Evolutionary conservation across 2,113 vertebrate species (phyloP).

Genomic region (Chitala chitala): DNA sequence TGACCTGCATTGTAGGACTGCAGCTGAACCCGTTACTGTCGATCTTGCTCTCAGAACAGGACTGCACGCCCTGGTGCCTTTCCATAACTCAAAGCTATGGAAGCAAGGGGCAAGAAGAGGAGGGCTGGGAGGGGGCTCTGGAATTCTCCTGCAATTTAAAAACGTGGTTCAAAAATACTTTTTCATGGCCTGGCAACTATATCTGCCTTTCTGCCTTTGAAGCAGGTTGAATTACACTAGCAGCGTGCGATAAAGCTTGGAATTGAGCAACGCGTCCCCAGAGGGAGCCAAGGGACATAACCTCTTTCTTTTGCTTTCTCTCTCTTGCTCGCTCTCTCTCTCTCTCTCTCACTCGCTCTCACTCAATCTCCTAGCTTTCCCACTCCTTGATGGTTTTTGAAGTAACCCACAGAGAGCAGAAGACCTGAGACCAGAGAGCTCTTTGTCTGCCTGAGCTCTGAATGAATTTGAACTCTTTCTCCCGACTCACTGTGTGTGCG

Average conservation of each 20-base stretch:
- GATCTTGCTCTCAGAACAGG: background rate
- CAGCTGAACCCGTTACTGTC: background rate
- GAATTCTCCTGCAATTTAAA: conserved; percentile 3
- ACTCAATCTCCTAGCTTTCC: no score
- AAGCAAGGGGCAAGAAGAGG: background rate
- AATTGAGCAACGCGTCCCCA: conserved; percentile 16
- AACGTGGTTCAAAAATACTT: conserved; percentile 20
- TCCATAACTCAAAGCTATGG: background rate
- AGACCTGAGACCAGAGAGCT: conserved; percentile 7
- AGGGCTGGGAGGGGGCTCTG: background rate
- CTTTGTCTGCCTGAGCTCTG: conserved; percentile 13
- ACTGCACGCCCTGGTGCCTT: background rate
- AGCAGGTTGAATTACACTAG: conserved; percentile 22
- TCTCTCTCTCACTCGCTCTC: background rate
- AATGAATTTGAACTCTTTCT: background rate
- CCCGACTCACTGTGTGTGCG: background rate
- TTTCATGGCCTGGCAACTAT: conserved; percentile 21
- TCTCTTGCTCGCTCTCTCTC: background rate
- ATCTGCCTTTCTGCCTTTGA: conserved; percentile 10
- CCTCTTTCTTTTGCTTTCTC: background rate
- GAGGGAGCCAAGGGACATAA: background rate
- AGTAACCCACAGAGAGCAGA: conserved; percentile 5
- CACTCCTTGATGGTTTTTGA: conserved; percentile 13
- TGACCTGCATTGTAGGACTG: background rate
- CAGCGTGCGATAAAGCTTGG: conserved; percentile 19